Evolutionary conservation across 1,140 invertebrate genomes (phyloP), one percentile per base, ranked within the genome.

Genomic region (Chelonus insularis): DNA sequence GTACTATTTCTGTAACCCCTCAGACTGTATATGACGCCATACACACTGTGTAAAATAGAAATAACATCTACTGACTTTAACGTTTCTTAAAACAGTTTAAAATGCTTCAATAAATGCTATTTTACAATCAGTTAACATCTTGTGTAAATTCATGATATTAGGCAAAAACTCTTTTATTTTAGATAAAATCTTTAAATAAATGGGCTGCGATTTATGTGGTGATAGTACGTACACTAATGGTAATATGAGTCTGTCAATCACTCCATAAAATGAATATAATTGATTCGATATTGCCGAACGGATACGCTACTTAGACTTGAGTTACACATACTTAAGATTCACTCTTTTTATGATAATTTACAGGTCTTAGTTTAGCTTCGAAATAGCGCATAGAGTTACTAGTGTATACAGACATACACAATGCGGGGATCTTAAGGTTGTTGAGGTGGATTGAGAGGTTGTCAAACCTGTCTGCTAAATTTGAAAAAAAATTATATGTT

Each of bases 1-100:
- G n/a, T 63, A 63, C 9, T 14, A 9, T 25, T 41, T 39, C 39
- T 59, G 45, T 14, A 64, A 8, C 12, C 62, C 50, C 45, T 60
- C 41, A 12, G 62, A 4, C 12, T 59, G 55, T 21, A 63, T 37
- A 23, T 50, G 23, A 9, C 47, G 55, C 50, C 41, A 64, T 9
- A 60, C 5, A 20, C 56, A 60, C 12, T 64, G 62, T 7, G 34
- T 48, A 12, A 50, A 32, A 23, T 64, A 57, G 23, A 60, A 60
- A 9, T 55, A 64, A 12, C 62, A 64, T n/a, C 50, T 29, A 48
- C 34, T 55, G 9, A 50, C 4, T 20, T 37, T 9, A 16, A 11
- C 57, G 11, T 34, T 9, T 11, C 6, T 5, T 1, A 64, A 45
- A 18, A 56, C 36, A 5, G 7, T 18, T 23, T 20, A 0, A 39